Percentiles rank a stretch among this genome's conserved stretches.
phyloP scores from a whole-genome alignment of 1,140 invertebrate genomes.

The Matsumurasca onukii region DNA sequence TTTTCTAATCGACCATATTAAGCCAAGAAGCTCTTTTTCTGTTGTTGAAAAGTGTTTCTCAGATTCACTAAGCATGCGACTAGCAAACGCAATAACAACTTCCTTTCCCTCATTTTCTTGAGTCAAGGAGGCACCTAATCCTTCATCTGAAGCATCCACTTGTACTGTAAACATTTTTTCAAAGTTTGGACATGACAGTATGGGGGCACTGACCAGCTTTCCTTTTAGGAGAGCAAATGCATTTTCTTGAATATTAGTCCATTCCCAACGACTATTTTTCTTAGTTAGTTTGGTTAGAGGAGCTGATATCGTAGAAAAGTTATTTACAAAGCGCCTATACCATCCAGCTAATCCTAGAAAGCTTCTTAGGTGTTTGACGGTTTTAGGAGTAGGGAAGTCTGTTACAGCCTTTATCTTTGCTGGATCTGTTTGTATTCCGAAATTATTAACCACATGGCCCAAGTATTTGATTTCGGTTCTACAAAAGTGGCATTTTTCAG shows the following conservation, averaged over 20 bases:
- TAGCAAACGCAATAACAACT: conserved; percentile 46
- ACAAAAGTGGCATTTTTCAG: conserved; percentile 45
- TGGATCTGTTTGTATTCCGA: conserved; percentile 46
- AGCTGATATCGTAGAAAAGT: conserved; percentile 42
- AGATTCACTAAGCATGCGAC: conserved; percentile 39
- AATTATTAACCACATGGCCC: conserved; percentile 43
- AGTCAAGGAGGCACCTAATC: conserved; percentile 42
- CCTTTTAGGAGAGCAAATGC: conserved; percentile 40
- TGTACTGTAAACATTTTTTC: conserved; percentile 40
- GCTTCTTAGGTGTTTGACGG: conserved; percentile 31
- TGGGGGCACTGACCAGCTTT: conserved; percentile 36
- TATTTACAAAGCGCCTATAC: conserved; percentile 46
- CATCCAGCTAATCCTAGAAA: conserved; percentile 44
- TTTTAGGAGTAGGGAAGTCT: conserved; percentile 41
- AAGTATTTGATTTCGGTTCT: conserved; percentile 44
- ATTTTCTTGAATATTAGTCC: conserved; percentile 20
- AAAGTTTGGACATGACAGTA: conserved; percentile 41
- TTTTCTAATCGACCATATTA: conserved; percentile 46
- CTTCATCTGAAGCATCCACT: conserved; percentile 43
- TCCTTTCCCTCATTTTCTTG: conserved; percentile 38
- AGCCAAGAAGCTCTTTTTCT: conserved; percentile 49
- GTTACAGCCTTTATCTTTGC: conserved; percentile 43
- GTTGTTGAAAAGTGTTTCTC: conserved; percentile 48
- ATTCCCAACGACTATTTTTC: conserved; percentile 39
- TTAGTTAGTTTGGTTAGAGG: conserved; percentile 44